Base-by-base conservation (phyloP, 2,113 vertebrate genomes). In the Eonycteris spelaea region DNA sequence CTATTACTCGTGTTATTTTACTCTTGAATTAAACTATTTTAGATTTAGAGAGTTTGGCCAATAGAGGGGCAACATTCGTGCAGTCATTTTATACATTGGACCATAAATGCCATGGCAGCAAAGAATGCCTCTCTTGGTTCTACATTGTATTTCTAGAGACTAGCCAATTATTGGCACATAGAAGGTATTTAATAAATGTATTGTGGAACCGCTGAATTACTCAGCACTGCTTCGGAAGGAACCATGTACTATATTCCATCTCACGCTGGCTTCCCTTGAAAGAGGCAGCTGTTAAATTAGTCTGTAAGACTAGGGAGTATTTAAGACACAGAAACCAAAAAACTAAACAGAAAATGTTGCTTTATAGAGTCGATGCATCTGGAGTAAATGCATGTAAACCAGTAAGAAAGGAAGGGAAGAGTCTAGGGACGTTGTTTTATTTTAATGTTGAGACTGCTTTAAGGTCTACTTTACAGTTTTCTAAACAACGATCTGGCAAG, bases 401-500 rank as follows among this genome's bases (percentile, higher is more conserved):
- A 61, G 63, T 55, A 63, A 87, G 3, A 11, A 4, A 1, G 5
- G 18, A 92, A 80, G 3, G 30, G 65, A 89, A 86, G 65, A 87
- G 19, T 74, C 16, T n/a, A 75, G 1, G 40, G 14, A 43, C 91
- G 28, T 75, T 2, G 78, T 93, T 83, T 19, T 87, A 55, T 90
- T 92, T 86, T 61, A 82, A 71, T 45, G 7, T 40, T 40, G 0
- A 30, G 9, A 21, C 91, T 57, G 12, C 19, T 84, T 68, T 84
- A 94, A 73, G n/a, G 0, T 0, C 67, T 93, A 43, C 30, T 53
- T 2, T 59, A 28, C 75, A 90, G 43, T 89, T 83, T 91, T 93
- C 59, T 86, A 30, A 92, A 95, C 86, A 95, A 82, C 88, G 68
- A 63, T 67, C 96, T 97, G 93, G 96, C 55, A 97, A 51, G 57